A percentile compares a stretch with the other conserved stretches of the same genome.
Evolutionary conservation across 2,888 invertebrate genomes (phyloP).

Genomic region (Lagria hirta): DNA sequence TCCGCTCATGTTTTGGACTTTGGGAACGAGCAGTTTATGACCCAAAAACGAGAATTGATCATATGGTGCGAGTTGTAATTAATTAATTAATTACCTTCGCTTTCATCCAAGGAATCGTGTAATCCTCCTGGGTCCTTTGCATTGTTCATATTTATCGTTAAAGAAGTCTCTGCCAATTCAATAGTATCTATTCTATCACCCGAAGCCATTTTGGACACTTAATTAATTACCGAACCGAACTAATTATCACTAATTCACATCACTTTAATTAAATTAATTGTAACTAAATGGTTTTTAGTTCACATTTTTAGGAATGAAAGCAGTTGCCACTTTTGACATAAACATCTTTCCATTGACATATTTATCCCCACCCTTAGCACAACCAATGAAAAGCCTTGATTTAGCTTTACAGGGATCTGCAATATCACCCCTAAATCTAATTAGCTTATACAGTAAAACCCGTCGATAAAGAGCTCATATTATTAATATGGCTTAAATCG

Average conservation of each 20-base stretch:
- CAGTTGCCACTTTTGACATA: slow-evolving; percentile 61
- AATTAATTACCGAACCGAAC: slow-evolving; percentile 20
- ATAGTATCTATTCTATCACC: slow-evolving; percentile 79
- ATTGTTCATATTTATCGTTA: slow-evolving; percentile 56
- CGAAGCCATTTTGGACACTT: slow-evolving; percentile 71
- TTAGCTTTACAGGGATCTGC: slow-evolving; percentile 14
- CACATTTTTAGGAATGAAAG: slow-evolving; percentile 33
- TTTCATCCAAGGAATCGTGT: slow-evolving; percentile 62
- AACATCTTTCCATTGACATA: slow-evolving; percentile 49
- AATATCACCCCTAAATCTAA: no score
- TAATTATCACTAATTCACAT: slow-evolving; percentile 27
- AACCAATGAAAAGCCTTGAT: slow-evolving; percentile 4
- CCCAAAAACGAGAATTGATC: no score
- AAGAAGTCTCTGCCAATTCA: slow-evolving; percentile 71
- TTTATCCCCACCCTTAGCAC: slow-evolving; percentile 44
- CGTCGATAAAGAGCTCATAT: no score
- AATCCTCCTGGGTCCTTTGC: slow-evolving; percentile 60
- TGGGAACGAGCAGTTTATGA: no score
- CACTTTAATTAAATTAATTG: slow-evolving; percentile 32
- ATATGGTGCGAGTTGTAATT: no score
- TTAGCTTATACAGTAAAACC: no score
- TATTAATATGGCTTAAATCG: no score
- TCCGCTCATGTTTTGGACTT: no score
- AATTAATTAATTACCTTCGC: slow-evolving; percentile 61
- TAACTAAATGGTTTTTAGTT: slow-evolving; percentile 26